Conservation (phyloP, 2,888 invertebrate genomes). For the Acrobasis consociella region DNA sequence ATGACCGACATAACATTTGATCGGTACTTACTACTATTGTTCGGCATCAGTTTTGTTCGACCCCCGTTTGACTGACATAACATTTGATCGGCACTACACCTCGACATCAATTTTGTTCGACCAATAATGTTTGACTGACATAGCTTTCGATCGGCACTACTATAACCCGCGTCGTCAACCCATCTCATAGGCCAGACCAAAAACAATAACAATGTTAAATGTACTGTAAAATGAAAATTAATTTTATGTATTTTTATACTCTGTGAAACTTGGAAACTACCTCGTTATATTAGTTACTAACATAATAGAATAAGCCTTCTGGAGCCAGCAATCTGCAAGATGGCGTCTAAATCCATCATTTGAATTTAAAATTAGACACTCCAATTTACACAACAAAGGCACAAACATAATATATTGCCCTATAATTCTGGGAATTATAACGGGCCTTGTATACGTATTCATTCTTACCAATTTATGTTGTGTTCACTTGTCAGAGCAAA, state of each 20-base stretch:
- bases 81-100: no score
- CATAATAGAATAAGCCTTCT: slow-evolving; percentile 11
- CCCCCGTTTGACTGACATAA: no score
- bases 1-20: no score
- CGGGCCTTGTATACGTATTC: slow-evolving; percentile 9
- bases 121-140: no score
- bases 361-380: slow-evolving; percentile 37
- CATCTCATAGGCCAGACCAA: no score
- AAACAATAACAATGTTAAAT: no score
- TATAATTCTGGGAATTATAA: slow-evolving; percentile 21
- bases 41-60: no score
- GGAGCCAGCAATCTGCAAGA: slow-evolving; percentile 2
- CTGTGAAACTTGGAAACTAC: not conserved
- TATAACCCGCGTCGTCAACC: no score
- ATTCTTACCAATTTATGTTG: not conserved
- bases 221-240: no score
- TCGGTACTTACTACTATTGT: no score
- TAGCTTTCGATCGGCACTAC: no score
- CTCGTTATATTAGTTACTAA: not conserved
- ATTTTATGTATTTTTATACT: not conserved
- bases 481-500: not conserved
- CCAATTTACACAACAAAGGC: slow-evolving; percentile 20
- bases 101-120: no score
- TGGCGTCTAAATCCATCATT: slow-evolving; percentile 32
- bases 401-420: slow-evolving; percentile 17